phyloP scores from a whole-genome alignment of 1,140 invertebrate genomes.

The Hyphantria cunea region DNA sequence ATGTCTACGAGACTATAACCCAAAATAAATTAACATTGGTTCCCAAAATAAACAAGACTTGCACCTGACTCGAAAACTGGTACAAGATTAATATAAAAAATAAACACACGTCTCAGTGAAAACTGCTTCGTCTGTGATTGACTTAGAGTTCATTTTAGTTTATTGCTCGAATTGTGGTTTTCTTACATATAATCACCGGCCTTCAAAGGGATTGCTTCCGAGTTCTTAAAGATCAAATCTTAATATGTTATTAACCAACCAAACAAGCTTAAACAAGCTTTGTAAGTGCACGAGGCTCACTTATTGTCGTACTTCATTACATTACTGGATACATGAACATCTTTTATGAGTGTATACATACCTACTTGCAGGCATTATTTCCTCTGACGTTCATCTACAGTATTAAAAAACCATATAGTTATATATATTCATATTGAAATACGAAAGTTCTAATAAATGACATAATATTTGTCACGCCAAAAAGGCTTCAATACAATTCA shows the following conservation, averaged over 20 bases:
- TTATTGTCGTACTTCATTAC: not conserved
- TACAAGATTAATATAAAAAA: slow-evolving; percentile 24
- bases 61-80: slow-evolving; percentile 28
- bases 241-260: slow-evolving; percentile 11
- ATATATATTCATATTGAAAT: too few species aligned
- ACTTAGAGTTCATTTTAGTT: slow-evolving; percentile 20
- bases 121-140: not conserved
- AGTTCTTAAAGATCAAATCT: slow-evolving; percentile 40
- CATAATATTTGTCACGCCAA: too few species aligned
- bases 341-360: not conserved
- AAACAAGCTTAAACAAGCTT: slow-evolving; percentile 28
- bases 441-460: too few species aligned
- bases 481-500: too few species aligned
- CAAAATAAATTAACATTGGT: slow-evolving; percentile 7
- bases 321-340: not conserved
- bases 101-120: not conserved
- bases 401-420: too few species aligned
- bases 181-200: slow-evolving; percentile 35
- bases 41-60: slow-evolving; percentile 9
- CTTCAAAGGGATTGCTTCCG: slow-evolving; percentile 46
- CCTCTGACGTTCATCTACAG: too few species aligned
- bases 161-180: slow-evolving; percentile 17
- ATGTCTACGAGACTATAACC: not conserved
- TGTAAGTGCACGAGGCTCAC: slow-evolving; percentile 1
- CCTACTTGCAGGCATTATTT: not conserved